Percentiles rank a stretch among this genome's conserved stretches.
These are phyloP conservation scores for Napeogenes inachia DNA, from an alignment of 2,888 invertebrate species.

Conservation along the genomic window DNA sequence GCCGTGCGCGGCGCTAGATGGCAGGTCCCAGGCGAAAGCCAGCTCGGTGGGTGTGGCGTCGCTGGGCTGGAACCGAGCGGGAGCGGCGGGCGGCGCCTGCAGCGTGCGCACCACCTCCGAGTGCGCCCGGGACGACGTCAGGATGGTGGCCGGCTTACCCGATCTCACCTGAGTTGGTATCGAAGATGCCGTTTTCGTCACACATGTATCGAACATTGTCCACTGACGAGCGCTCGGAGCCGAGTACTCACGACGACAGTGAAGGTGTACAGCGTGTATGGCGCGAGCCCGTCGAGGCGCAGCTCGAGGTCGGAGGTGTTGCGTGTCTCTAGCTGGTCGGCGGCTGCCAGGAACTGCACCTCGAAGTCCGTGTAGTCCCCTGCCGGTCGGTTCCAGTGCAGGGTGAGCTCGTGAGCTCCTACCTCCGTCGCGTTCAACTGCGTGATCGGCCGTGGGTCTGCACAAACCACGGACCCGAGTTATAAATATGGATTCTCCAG, in stretches of 20 bases:
- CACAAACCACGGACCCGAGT: neutral
- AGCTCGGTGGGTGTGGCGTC: constrained; percentile 90
- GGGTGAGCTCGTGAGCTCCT: constrained; percentile 86
- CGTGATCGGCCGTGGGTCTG: constrained; percentile 90
- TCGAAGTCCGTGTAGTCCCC: constrained; percentile 94
- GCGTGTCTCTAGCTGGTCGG: constrained; percentile 68
- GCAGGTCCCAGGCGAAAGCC: constrained; percentile 87
- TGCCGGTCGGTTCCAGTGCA: constrained; percentile 88
- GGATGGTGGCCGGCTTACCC: constrained; percentile 86
- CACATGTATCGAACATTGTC: no score
- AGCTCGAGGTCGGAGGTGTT: constrained; percentile 82
- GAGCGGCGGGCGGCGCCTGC: constrained; percentile 92
- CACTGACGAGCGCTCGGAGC: no score
- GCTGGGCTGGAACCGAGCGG: constrained; percentile 83
- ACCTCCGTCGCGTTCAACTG: constrained; percentile 86
- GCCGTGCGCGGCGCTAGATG: constrained; percentile 88
- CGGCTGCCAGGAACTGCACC: constrained; percentile 81
- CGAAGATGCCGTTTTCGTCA: no score
- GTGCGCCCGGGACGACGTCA: constrained; percentile 85
- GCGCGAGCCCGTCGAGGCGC: constrained; percentile 83
- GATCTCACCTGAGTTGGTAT: constrained; percentile 68
- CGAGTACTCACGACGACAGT: constrained; percentile 82
- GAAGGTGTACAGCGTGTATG: constrained; percentile 92
- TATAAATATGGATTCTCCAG: no score
- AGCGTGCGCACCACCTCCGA: constrained; percentile 88